Base-by-base conservation (phyloP, 2,113 vertebrate species). In the Rhagologus leucostigma region DNA sequence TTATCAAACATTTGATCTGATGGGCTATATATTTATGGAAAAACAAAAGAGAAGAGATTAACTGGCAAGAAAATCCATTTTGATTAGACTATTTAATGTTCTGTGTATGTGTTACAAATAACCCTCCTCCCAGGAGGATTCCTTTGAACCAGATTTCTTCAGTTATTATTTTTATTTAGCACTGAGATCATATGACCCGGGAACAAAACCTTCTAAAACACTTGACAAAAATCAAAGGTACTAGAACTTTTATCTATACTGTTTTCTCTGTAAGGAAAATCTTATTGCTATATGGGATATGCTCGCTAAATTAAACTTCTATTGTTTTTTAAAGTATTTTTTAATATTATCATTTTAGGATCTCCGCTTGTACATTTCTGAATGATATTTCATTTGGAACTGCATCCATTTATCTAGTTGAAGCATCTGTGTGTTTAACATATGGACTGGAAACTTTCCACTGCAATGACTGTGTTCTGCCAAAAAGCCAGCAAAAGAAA, bases 1-100 rank as follows among this genome's bases (percentile, higher is more conserved):
- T 98, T 90, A 84, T 96, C 97, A 97, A 97, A 97, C 90, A 96
- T 92, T 60, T 92, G 95, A 97, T 97, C 94, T 92, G 94, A 97
- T 95, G 90, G 93, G 84, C 79, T 95, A 97, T 80, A 94, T 95
- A 97, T 97, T 97, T 97, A 96, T 74, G 76, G 87, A 97, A 73
- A 93, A 96, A 96, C 92, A 87, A 95, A 95, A 94, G 83, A 96
- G 84, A 92, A 91, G 93, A 97, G 92, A 97, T 90, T 94, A 98
- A 96, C 87, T 83, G 90, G 96, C 95, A 94, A 94, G 90, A 91
- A 97, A 97, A 97, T 96, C 87, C 96, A 95, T 97, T 97, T 89
- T 96, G 96, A 97, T 97, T 81, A 97, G 84, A 94, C 81, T 91
- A 90, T 79, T 94, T 74, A 91, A 95, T 53, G 82, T 95, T 89